phyloP scores from a whole-genome alignment of 2,888 invertebrate species.

The Andrena fulva region DNA sequence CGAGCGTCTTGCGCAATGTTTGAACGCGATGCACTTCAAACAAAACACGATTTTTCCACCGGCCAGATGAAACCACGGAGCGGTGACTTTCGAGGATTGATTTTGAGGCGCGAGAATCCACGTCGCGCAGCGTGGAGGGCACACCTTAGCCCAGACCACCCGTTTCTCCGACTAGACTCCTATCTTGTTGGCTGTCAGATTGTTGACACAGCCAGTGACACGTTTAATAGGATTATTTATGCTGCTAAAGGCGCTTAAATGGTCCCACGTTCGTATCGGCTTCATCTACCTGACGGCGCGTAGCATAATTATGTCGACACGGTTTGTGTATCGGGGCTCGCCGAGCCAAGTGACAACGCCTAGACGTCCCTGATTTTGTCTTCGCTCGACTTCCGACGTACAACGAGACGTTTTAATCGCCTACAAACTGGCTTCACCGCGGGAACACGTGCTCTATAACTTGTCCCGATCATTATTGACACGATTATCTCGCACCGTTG shows the following conservation, averaged over 20 bases:
- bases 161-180: conserved; percentile 47
- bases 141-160: conserved; percentile 25
- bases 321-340: conserved; percentile 57
- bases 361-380: conserved; percentile 74
- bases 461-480: conserved; percentile 60
- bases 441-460: conserved; percentile 55
- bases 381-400: conserved; percentile 69
- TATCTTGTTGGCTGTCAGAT: conserved; percentile 79
- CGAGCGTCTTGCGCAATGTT: conserved; percentile 22
- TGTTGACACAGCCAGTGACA: conserved; percentile 81
- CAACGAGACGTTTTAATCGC: conserved; percentile 65
- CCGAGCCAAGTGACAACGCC: conserved; percentile 72
- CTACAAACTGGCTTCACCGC: conserved; percentile 37
- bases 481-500: conserved; percentile 55
- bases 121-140: conserved; percentile 9
- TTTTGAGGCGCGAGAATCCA: conserved; percentile 33
- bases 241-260: conserved; percentile 79
- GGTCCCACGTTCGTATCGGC: conserved; percentile 73
- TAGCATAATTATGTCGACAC: conserved; percentile 80
- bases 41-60: conserved; percentile 2
- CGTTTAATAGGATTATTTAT: conserved; percentile 83
- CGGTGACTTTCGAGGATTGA: conserved; percentile 47
- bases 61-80: conserved; percentile 23
- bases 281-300: conserved; percentile 79
- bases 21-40: conserved; percentile 9